Evolutionary conservation across 2,797 vertebrate genomes (phyloP).

Genomic region (Lepidocolaptes lacrymiger): DNA sequence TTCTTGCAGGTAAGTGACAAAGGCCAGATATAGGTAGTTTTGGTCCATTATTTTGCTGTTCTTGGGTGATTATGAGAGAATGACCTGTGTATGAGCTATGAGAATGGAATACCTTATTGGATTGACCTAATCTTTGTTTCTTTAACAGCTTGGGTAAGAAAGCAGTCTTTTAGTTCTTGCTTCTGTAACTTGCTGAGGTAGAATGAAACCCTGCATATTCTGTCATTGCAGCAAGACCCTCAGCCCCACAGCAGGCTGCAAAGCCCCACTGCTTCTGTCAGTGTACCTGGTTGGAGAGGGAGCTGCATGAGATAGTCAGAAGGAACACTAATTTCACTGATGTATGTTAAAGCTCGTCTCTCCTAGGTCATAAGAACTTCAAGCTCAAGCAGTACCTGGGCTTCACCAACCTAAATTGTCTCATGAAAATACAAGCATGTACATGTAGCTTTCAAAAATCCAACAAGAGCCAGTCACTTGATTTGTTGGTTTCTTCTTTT

Average conservation of each 20-base stretch:
- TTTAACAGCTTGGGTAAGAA: background rate
- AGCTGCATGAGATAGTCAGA: background rate
- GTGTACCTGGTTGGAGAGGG: background rate
- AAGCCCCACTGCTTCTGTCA: background rate
- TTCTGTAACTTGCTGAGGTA: background rate
- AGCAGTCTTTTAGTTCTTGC: background rate
- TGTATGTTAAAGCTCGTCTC: background rate
- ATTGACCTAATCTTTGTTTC: background rate
- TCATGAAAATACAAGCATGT: background rate
- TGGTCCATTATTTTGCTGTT: background rate
- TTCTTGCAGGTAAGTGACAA: background rate
- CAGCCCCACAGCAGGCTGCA: background rate
- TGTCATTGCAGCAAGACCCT: background rate
- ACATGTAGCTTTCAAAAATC: background rate
- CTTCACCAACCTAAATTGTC: background rate
- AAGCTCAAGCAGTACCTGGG: background rate
- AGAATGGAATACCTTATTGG: background rate
- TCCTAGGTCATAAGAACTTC: background rate
- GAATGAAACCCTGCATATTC: background rate
- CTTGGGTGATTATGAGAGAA: background rate
- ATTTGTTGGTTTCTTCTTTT: accelerated
- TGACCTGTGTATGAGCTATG: background rate
- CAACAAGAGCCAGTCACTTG: background rate
- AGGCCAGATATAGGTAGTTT: background rate
- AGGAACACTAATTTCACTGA: background rate